A percentile compares a stretch with the other conserved stretches of the same genome.
Conservation (phyloP, 2,888 invertebrate species). For the Euspilapteryx auroguttella region DNA sequence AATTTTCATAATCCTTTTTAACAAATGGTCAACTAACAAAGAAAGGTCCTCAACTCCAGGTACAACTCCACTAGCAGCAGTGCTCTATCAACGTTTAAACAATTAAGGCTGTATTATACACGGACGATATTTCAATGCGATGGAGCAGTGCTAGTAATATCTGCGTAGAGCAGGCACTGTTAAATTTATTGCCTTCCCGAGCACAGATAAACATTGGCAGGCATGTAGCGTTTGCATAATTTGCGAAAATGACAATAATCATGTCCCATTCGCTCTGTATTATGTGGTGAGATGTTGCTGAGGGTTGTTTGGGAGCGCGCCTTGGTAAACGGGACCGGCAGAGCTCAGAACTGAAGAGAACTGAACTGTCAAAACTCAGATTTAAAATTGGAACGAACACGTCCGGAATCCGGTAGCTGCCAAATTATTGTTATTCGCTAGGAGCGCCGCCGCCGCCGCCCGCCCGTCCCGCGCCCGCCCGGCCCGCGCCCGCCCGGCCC, state of each 20-base stretch:
- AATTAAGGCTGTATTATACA: conserved; percentile 2
- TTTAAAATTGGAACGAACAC: conserved; percentile 56
- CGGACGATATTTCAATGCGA: conserved; percentile 10
- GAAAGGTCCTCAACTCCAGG: too few relatives aligned
- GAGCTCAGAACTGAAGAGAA: too few relatives aligned
- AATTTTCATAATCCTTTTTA: too few relatives aligned
- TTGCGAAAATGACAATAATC: conserved; percentile 54
- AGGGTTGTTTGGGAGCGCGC: too few relatives aligned
- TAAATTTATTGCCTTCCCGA: conserved; percentile 45
- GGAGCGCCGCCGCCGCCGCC: too few relatives aligned
- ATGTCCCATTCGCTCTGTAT: conserved; percentile 44
- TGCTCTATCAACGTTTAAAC: too few relatives aligned
- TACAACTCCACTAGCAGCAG: too few relatives aligned
- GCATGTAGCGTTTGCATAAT: conserved; percentile 45
- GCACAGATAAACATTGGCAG: conserved; percentile 46
- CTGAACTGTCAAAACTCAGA: too few relatives aligned
- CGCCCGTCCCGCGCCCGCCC: too few relatives aligned
- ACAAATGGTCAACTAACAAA: too few relatives aligned
- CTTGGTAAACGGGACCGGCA: too few relatives aligned
- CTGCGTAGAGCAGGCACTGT: conserved; percentile 21
- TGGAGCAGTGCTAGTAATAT: conserved; percentile 25
- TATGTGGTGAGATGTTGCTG: conserved; percentile 35
- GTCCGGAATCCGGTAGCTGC: conserved; percentile 50
- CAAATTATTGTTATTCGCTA: conserved; percentile 56
- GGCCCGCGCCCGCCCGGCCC: too few relatives aligned